Conservation (phyloP, 2,888 invertebrate species). For the Xiphydria camelus region DNA sequence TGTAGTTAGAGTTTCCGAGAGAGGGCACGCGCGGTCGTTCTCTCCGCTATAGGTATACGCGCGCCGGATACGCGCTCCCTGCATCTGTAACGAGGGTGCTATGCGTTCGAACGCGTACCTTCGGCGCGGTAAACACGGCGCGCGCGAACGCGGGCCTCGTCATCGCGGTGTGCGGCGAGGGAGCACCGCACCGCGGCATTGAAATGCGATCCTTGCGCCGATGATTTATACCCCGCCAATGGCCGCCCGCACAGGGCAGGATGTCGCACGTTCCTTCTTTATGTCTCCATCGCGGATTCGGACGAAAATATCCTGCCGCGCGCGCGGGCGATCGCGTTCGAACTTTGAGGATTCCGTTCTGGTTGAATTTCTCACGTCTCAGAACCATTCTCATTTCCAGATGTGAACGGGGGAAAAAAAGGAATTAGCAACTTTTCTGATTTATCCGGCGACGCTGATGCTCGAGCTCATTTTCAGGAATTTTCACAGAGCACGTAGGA, state of each 20-base stretch:
- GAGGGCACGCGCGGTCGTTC: slow-evolving; percentile 10
- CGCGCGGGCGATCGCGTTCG: too few species aligned
- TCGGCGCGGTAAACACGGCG: neutral
- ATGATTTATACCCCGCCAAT: slow-evolving; percentile 52
- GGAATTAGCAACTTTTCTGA: too few species aligned
- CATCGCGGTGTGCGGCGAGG: neutral
- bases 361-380: too few species aligned
- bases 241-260: slow-evolving; percentile 51
- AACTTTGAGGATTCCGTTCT: too few species aligned
- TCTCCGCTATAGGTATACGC: slow-evolving; percentile 15
- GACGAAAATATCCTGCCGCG: slow-evolving; percentile 38
- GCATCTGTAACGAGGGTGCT: slow-evolving; percentile 51
- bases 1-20: slow-evolving; percentile 24
- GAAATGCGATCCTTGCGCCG: slow-evolving; percentile 52
- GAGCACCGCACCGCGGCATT: slow-evolving; percentile 35
- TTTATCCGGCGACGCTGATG: too few species aligned
- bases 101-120: slow-evolving; percentile 4
- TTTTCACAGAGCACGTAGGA: too few species aligned
- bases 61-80: slow-evolving; percentile 52
- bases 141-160: neutral
- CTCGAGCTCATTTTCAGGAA: too few species aligned
- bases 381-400: too few species aligned
- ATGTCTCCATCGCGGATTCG: slow-evolving; percentile 42
- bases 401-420: too few species aligned
- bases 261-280: slow-evolving; percentile 53